Conservation (phyloP, 2,888 invertebrate genomes). For the Euplexia lucipara region DNA sequence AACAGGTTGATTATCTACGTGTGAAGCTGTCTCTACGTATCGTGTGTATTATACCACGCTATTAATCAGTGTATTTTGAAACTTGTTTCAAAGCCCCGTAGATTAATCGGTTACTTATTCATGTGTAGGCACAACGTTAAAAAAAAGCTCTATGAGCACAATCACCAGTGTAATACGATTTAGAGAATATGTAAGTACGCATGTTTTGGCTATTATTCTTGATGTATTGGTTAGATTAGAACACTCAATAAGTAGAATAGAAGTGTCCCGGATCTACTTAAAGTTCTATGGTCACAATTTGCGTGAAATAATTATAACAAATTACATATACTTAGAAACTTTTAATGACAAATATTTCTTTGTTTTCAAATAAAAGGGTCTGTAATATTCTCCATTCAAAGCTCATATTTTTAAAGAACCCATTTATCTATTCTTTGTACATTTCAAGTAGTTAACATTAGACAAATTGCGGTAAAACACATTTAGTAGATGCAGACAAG, state of each 20-base stretch:
- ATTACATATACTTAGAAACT: background rate
- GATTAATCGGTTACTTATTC: conserved; percentile 67
- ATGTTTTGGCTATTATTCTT: conserved; percentile 30
- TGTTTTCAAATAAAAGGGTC: conserved; percentile 8
- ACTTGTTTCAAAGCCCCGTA: conserved; percentile 54
- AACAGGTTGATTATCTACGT: conserved; percentile 63
- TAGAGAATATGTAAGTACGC: background rate
- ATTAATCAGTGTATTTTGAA: conserved; percentile 67
- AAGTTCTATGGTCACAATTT: conserved; percentile 5
- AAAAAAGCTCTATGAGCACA: conserved; percentile 39
- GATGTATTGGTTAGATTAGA: background rate
- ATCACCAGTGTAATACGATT: conserved; percentile 17
- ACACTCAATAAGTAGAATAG: conserved; percentile 5
- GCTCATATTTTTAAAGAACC: no score
- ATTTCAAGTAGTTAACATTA: no score
- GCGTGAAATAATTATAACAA: conserved; percentile 20
- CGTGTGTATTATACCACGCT: conserved; percentile 21
- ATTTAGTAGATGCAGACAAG: conserved; percentile 33
- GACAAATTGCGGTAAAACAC: conserved; percentile 21
- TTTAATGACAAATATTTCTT: conserved; percentile 2
- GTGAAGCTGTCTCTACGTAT: conserved; percentile 24
- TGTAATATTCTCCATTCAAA: background rate
- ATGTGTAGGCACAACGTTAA: conserved; percentile 35
- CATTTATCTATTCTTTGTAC: no score
- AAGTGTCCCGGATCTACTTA: conserved; percentile 23